Evolutionary conservation across 2,113 vertebrate genomes (phyloP).

Genomic region (Pipa parva): DNA sequence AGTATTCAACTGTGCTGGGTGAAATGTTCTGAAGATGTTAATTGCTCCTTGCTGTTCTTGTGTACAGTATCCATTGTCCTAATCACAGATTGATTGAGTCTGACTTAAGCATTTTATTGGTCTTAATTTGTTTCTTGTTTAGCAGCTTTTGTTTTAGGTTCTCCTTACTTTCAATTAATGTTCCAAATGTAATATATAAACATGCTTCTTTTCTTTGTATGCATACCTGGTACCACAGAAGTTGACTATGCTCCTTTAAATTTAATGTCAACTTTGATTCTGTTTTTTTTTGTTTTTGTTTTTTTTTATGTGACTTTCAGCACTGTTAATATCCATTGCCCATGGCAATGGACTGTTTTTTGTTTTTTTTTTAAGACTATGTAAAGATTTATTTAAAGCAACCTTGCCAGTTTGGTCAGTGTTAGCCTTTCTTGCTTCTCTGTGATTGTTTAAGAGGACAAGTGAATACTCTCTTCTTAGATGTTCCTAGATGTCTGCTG

Average conservation of each 20-base stretch:
- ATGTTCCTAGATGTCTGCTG: no score
- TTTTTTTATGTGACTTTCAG: not conserved
- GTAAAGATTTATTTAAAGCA: not conserved
- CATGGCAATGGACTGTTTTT: not conserved
- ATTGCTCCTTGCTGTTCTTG: no score
- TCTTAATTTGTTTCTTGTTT: no score
- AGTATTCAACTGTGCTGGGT: no score
- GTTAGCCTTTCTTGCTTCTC: not conserved
- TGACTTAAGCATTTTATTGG: no score
- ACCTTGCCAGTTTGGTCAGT: not conserved
- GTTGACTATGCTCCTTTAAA: not conserved
- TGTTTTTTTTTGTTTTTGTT: not conserved
- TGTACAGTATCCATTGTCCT: no score
- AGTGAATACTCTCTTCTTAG: not conserved
- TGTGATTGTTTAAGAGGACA: not conserved
- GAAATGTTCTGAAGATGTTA: no score
- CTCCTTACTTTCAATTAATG: not conserved
- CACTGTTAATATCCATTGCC: no score
- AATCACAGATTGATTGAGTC: no score
- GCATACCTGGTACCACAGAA: constrained; percentile 7
- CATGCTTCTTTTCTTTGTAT: constrained; percentile 28
- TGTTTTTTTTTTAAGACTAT: not conserved
- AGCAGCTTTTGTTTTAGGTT: constrained; percentile 26
- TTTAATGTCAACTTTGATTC: not conserved
- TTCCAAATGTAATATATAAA: constrained; percentile 33